Evolutionary conservation across 2,797 vertebrate genomes (phyloP).

Genomic region (Sebastes dallii): DNA sequence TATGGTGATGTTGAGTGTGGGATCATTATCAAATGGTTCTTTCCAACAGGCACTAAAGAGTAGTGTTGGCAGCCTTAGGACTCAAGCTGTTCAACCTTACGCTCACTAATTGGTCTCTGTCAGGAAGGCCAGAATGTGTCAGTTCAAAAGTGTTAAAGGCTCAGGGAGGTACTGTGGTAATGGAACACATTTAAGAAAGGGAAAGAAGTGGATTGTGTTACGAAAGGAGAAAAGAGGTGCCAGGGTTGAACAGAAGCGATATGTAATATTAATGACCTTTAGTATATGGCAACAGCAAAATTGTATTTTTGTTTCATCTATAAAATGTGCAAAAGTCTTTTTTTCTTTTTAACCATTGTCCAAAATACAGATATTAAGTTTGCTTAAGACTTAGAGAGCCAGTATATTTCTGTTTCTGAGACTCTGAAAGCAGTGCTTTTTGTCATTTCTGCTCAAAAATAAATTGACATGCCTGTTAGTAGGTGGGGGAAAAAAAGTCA

Average conservation of each 20-base stretch:
- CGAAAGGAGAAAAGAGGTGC: neutral
- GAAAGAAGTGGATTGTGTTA: neutral
- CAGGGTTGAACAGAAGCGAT: neutral
- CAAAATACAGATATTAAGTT: neutral
- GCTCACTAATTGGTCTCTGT: conserved; percentile 72
- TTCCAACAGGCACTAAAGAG: conserved; percentile 49
- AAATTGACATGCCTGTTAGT: too few relatives aligned
- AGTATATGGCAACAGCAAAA: too few relatives aligned
- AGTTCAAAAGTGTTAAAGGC: conserved; percentile 57
- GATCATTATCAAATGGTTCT: conserved; percentile 61
- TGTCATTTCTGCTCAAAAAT: too few relatives aligned
- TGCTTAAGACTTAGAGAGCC: neutral
- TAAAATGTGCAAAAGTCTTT: neutral
- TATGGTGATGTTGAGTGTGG: conserved; percentile 25
- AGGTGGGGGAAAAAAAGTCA: too few relatives aligned
- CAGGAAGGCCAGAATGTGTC: conserved; percentile 62
- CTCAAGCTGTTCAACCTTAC: conserved; percentile 72
- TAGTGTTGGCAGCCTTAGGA: conserved; percentile 51
- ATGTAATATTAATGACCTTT: neutral
- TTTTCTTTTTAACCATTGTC: neutral
- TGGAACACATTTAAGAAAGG: conserved; percentile 24
- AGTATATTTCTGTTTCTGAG: neutral
- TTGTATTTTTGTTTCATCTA: neutral
- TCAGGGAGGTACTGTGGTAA: conserved; percentile 36
- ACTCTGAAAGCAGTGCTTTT: neutral